phyloP scores from a whole-genome alignment of 2,113 vertebrate genomes.

The Semnornis frantzii region DNA sequence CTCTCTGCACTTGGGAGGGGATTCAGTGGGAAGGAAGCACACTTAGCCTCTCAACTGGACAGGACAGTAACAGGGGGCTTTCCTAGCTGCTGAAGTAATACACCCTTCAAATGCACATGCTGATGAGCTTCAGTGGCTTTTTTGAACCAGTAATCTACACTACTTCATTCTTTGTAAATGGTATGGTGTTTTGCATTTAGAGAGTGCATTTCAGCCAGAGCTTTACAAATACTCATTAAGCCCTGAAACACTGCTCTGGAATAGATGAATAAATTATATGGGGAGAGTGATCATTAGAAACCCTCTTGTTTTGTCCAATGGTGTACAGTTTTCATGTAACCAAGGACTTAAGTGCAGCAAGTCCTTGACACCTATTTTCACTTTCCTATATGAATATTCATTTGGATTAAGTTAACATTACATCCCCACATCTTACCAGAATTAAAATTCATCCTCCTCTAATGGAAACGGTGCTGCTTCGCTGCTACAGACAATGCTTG shows the following conservation, averaged over 20 bases:
- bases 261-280: constrained; percentile 67
- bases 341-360: constrained; percentile 48
- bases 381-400: constrained; percentile 60
- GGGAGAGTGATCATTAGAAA: constrained; percentile 56
- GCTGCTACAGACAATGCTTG: background rate
- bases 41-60: background rate
- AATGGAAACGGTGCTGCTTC: background rate
- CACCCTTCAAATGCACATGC: constrained; percentile 17
- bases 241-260: constrained; percentile 31
- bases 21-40: constrained; percentile 15
- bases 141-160: constrained; percentile 32
- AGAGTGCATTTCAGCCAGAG: constrained; percentile 46
- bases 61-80: background rate
- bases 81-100: background rate
- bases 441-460: constrained; percentile 11
- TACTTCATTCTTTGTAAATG: constrained; percentile 42
- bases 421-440: constrained; percentile 1
- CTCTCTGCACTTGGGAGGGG: background rate
- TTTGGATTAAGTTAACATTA: constrained; percentile 38
- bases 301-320: constrained; percentile 34
- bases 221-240: constrained; percentile 63
- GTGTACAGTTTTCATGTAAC: constrained; percentile 50
- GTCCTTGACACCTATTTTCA: constrained; percentile 65
- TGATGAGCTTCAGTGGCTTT: constrained; percentile 49
- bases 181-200: constrained; percentile 49